Evolutionary conservation across 2,797 vertebrate species (phyloP).

Genomic region (Chrosomus eos): DNA sequence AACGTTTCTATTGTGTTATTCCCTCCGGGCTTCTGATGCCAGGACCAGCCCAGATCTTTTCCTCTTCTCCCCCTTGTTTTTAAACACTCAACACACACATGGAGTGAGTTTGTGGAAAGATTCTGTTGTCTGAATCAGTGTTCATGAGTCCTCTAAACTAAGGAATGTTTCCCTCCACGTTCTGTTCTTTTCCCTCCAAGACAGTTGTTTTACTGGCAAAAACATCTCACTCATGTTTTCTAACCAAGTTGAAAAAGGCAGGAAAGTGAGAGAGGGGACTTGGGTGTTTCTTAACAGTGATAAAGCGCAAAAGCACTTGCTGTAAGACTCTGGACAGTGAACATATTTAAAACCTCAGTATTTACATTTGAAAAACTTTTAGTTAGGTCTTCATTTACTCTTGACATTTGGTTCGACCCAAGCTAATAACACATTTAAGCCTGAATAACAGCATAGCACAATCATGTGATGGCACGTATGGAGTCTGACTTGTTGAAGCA

Average conservation of each 20-base stretch:
- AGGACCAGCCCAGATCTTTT: constrained; percentile 56
- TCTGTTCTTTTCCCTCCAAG: constrained; percentile 12
- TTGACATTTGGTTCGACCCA: constrained; percentile 44
- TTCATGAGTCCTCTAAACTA: constrained; percentile 28
- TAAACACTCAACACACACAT: constrained; percentile 71
- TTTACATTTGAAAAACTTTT: background rate
- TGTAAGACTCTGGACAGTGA: background rate
- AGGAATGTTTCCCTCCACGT: constrained; percentile 20
- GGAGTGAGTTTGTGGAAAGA: constrained; percentile 66
- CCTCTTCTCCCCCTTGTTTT: constrained; percentile 50
- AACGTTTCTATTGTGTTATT: constrained; percentile 69
- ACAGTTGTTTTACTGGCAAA: constrained; percentile 45
- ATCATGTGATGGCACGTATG: constrained; percentile 66
- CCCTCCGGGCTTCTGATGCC: constrained; percentile 62
- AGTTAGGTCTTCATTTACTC: constrained; percentile 4
- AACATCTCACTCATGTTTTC: constrained; percentile 34
- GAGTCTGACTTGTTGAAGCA: constrained; percentile 25
- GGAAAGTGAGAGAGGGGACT: background rate
- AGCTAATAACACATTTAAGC: constrained; percentile 59
- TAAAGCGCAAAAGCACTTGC: constrained; percentile 4
- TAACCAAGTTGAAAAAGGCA: background rate
- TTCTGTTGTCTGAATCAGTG: constrained; percentile 50
- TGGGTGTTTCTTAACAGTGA: constrained; percentile 12
- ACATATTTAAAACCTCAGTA: constrained; percentile 3
- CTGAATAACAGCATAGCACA: constrained; percentile 59